phyloP scores from a whole-genome alignment of 2,888 invertebrate species.

The Oscheius sp. region DNA sequence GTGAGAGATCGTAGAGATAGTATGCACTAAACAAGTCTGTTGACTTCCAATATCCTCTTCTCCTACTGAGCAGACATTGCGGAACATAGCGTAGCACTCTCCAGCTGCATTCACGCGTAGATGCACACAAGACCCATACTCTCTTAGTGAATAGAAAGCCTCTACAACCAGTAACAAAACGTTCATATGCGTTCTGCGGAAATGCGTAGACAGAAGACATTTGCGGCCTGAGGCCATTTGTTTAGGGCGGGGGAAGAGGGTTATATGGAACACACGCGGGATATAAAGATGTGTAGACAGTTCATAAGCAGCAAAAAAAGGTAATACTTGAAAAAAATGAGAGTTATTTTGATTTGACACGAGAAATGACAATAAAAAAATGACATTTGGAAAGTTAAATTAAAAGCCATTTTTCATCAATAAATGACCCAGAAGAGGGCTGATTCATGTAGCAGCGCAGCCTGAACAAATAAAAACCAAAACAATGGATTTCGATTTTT shows the following conservation, averaged over 20 bases:
- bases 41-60: conserved; percentile 4
- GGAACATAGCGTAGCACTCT: conserved; percentile 20
- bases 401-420: background rate
- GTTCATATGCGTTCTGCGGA: conserved; percentile 16
- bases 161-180: conserved; percentile 23
- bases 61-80: conserved; percentile 22
- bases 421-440: too few relatives aligned
- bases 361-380: background rate
- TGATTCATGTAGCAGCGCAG: conserved; percentile 24
- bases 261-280: background rate
- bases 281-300: background rate
- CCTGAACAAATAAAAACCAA: conserved; percentile 11
- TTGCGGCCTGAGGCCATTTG: conserved; percentile 10
- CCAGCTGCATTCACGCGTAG: conserved; percentile 34
- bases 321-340: background rate
- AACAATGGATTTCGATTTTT: conserved; percentile 8
- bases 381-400: background rate
- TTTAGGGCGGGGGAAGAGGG: background rate
- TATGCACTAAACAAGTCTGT: conserved; percentile 20
- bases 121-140: conserved; percentile 31
- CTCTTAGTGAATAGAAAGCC: conserved; percentile 33
- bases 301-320: background rate
- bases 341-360: background rate
- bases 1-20: too few relatives aligned
- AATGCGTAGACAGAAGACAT: conserved; percentile 14